Evolutionary conservation across 1,140 invertebrate genomes (phyloP).

Genomic region (Trinorchestia longiramus): DNA sequence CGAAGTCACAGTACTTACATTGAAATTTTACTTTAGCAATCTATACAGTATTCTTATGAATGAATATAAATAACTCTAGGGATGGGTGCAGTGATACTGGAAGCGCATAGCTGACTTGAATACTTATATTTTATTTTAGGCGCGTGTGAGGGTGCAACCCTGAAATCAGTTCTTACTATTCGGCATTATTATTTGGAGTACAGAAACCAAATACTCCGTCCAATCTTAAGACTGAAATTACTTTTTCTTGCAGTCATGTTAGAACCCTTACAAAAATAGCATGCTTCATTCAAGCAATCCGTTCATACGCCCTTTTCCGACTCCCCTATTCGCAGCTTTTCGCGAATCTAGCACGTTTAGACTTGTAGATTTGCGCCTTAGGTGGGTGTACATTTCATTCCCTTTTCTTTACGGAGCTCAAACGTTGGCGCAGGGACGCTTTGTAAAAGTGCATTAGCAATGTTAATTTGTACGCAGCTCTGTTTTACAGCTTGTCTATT

Average conservation of each 20-base stretch:
- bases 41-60: too few species aligned
- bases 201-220: not conserved
- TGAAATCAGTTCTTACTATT: not conserved
- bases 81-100: too few species aligned
- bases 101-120: too few species aligned
- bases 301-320: not conserved
- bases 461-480: slow-evolving; percentile 27
- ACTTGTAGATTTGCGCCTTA: slow-evolving; percentile 19
- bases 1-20: too few species aligned
- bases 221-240: not conserved
- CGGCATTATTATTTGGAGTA: not conserved
- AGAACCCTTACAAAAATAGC: too few species aligned
- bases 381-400: slow-evolving; percentile 47
- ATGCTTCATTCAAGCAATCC: not conserved
- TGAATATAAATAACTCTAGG: too few species aligned
- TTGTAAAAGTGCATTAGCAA: slow-evolving; percentile 42
- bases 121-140: too few species aligned
- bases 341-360: not conserved
- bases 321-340: not conserved
- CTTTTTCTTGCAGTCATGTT: not conserved
- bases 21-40: too few species aligned
- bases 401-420: slow-evolving; percentile 1
- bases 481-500: slow-evolving; percentile 41
- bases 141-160: too few species aligned
- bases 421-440: not conserved